Percentiles rank a stretch among this genome's conserved stretches.
phyloP scores from a whole-genome alignment of 2,113 vertebrate species.

The Rhea pennata region DNA sequence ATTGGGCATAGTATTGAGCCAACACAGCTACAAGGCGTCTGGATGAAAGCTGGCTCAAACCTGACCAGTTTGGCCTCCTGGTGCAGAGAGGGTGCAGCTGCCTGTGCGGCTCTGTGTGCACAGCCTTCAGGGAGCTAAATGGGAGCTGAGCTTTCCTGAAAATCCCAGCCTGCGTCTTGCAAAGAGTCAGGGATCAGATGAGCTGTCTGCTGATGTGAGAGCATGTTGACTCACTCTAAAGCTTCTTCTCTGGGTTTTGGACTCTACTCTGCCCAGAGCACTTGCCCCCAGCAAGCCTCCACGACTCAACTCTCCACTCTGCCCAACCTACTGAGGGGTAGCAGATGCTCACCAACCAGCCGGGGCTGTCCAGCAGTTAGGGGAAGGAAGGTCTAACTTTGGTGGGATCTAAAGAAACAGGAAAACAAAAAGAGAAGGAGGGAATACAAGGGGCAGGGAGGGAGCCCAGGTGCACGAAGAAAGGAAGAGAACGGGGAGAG shows the following conservation, averaged over 20 bases:
- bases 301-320: background rate
- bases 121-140: background rate
- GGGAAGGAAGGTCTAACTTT: constrained; percentile 12
- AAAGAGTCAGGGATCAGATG: background rate
- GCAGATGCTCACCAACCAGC: constrained; percentile 58
- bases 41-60: background rate
- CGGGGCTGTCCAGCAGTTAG: constrained; percentile 14
- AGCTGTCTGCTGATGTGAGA: background rate
- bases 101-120: background rate
- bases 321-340: background rate
- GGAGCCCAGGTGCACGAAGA: background rate
- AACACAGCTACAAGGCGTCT: background rate
- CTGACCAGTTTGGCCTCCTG: background rate
- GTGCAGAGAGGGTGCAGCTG: background rate
- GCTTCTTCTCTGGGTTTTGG: background rate
- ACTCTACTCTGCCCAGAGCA: constrained; percentile 15
- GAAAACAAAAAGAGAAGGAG: background rate
- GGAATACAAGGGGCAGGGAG: background rate
- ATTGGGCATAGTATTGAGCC: background rate
- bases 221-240: background rate
- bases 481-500: background rate
- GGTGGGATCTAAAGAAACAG: constrained; percentile 33
- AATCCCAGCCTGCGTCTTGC: background rate
- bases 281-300: background rate
- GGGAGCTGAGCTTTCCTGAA: background rate